These are phyloP conservation scores for Ondatra zibethicus DNA, from an alignment of 2,113 vertebrate genomes.

Conservation along the genomic window DNA sequence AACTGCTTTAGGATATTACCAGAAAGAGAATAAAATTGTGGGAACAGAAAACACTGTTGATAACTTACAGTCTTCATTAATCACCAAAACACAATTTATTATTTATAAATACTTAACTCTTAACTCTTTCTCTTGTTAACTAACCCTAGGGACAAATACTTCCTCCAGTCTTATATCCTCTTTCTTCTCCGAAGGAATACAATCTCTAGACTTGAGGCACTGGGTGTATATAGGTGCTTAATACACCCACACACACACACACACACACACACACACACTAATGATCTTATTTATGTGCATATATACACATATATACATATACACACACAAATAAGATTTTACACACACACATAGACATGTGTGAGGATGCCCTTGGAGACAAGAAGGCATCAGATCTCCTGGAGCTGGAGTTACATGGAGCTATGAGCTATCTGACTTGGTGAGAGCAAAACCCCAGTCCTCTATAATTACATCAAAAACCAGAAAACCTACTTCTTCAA, in stretches of 20 bases:
- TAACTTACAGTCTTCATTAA: not conserved
- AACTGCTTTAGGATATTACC: not conserved
- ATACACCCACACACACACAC: not conserved
- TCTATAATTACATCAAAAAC: not conserved
- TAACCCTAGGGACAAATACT: not conserved
- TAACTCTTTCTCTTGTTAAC: not conserved
- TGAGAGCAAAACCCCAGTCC: not conserved
- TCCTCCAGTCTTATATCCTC: not conserved
- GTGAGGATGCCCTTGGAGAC: not conserved
- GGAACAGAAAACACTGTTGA: not conserved
- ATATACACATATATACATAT: not conserved
- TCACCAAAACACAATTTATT: not conserved
- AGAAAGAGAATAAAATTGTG: not conserved
- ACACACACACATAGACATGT: not conserved
- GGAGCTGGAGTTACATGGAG: not conserved
- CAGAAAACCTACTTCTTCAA: not conserved
- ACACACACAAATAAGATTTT: too few species aligned
- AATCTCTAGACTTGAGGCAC: not conserved
- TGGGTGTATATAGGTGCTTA: not conserved
- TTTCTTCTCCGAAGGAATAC: not conserved
- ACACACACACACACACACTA: too few species aligned
- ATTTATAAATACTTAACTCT: not conserved
- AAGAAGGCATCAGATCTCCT: too few species aligned
- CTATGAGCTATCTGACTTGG: not conserved
- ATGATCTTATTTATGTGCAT: not conserved